Evolutionary conservation across 1,140 invertebrate genomes (phyloP).

Genomic region (Bombus sibiricus): DNA sequence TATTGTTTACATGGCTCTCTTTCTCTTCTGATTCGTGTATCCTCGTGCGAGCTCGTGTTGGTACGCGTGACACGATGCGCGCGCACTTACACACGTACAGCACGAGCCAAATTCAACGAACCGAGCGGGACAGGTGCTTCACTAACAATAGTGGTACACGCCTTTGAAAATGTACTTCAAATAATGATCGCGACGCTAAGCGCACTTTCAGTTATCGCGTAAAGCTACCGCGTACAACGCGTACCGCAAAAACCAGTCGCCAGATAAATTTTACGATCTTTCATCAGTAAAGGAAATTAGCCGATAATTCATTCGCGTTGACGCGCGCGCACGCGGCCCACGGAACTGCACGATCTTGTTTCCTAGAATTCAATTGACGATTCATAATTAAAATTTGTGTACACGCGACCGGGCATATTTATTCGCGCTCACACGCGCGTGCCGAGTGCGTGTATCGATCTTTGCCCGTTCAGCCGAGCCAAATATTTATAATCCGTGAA

Average conservation of each 20-base stretch:
- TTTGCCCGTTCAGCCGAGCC: not conserved
- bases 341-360: conserved; percentile 1
- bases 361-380: conserved; percentile 29
- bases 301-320: conserved; percentile 28
- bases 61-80: conserved; percentile 26
- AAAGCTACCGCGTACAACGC: conserved; percentile 7
- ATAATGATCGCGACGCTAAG: conserved; percentile 49
- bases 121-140: conserved; percentile 55
- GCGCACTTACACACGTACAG: conserved; percentile 32
- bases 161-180: conserved; percentile 29
- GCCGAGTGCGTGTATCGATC: conserved; percentile 17
- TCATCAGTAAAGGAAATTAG: conserved; percentile 37
- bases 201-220: conserved; percentile 39
- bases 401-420: conserved; percentile 30
- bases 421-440: conserved; percentile 7
- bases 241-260: not conserved
- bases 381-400: conserved; percentile 48
- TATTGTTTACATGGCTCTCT: conserved; percentile 44
- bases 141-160: conserved; percentile 44
- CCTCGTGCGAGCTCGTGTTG: not conserved
- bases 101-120: conserved; percentile 56
- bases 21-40: conserved; percentile 22
- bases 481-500: conserved; percentile 26
- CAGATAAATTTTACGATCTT: conserved; percentile 41
- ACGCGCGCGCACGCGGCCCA: not conserved